These are phyloP conservation scores for Pitta sordida DNA, from an alignment of 2,113 vertebrate genomes.

Conservation along the genomic window DNA sequence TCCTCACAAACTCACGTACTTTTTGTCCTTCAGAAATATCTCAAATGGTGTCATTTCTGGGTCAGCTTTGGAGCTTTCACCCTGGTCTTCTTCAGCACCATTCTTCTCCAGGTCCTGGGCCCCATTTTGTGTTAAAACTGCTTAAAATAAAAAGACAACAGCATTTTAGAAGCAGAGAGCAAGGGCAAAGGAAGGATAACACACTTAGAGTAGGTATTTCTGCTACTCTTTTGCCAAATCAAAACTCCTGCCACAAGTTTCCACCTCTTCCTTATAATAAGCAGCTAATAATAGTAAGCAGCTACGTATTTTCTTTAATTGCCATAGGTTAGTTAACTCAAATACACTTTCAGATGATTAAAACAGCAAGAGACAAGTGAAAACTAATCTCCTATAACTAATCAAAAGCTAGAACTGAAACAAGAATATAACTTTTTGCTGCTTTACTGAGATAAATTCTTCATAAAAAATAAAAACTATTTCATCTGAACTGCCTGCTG, in stretches of 20 bases:
- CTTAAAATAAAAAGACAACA: conserved; percentile 36
- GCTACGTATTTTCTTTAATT: background rate
- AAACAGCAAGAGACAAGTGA: background rate
- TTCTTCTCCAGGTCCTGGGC: conserved; percentile 29
- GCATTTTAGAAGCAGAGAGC: background rate
- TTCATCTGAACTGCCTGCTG: background rate
- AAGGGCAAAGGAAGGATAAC: background rate
- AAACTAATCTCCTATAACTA: background rate
- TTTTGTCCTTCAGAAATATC: conserved; percentile 89
- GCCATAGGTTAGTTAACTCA: background rate
- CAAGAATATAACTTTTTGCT: background rate
- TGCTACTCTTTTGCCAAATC: background rate
- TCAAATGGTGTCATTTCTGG: conserved; percentile 84
- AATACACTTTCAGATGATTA: background rate
- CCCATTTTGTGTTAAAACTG: conserved; percentile 77
- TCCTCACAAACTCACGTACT: conserved; percentile 66
- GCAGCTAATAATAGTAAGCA: background rate
- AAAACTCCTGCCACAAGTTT: background rate
- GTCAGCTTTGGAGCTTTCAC: conserved; percentile 35
- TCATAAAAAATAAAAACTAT: conserved; percentile 7
- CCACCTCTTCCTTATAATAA: background rate
- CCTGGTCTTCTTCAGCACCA: conserved; percentile 51
- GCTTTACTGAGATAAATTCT: conserved; percentile 6
- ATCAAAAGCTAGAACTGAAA: conserved; percentile 4
- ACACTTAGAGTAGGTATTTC: background rate